Conservation (phyloP, 2,113 vertebrate species). For the Eleginops maclovinus region DNA sequence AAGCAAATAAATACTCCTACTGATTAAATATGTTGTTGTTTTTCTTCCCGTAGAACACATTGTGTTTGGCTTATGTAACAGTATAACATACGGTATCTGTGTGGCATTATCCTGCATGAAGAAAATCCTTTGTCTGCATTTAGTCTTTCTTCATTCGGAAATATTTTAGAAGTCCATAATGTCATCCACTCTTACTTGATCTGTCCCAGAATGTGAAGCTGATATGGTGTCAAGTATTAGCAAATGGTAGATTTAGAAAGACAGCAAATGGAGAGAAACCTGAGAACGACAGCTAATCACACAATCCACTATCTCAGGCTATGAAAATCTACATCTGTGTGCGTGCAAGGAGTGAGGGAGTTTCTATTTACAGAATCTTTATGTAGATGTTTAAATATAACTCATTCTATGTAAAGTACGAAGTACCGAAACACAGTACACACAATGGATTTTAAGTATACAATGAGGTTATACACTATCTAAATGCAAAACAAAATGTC, state of each 20-base stretch:
- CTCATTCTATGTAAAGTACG: background rate
- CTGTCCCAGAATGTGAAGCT: slow-evolving; percentile 55
- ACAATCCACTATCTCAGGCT: slow-evolving; percentile 28
- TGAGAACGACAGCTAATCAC: slow-evolving; percentile 68
- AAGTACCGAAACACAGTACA: background rate
- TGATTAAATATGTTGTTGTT: background rate
- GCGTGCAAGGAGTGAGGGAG: slow-evolving; percentile 4
- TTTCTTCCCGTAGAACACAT: background rate
- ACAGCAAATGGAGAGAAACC: slow-evolving; percentile 69
- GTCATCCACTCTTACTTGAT: slow-evolving; percentile 33
- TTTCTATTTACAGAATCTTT: slow-evolving; percentile 24
- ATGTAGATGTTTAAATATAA: background rate
- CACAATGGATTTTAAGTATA: too few relatives aligned
- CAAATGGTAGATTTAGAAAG: slow-evolving; percentile 75
- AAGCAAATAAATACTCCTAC: background rate
- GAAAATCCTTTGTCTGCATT: background rate
- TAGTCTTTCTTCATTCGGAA: background rate
- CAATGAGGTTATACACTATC: too few relatives aligned
- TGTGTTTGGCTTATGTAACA: background rate
- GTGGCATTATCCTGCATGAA: background rate
- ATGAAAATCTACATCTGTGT: slow-evolving; percentile 33
- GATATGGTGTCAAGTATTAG: slow-evolving; percentile 72
- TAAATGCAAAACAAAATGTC: too few relatives aligned
- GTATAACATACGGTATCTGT: background rate
- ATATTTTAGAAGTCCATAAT: background rate